These are phyloP conservation scores for Gavialis gangeticus DNA, from an alignment of 2,113 vertebrate species.

Conservation along the genomic window DNA sequence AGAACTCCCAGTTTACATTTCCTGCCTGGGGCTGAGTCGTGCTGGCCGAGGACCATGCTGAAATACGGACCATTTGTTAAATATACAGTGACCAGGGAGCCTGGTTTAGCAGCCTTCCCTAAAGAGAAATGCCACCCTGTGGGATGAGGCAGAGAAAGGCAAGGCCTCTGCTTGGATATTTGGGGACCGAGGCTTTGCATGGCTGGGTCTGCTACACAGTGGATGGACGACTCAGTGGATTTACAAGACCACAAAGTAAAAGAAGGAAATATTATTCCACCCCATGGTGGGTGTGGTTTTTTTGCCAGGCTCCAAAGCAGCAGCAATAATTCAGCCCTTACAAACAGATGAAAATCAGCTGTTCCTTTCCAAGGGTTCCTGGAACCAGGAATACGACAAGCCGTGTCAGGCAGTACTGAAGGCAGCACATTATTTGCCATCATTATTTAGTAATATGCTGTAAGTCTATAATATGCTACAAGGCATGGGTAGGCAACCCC, in stretches of 20 bases:
- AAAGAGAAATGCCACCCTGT: neutral
- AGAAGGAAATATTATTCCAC: slow-evolving; percentile 63
- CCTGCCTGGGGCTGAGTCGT: neutral
- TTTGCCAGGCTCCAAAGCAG: slow-evolving; percentile 54
- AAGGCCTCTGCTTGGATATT: neutral
- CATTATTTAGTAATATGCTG: slow-evolving; percentile 19
- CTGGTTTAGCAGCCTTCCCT: neutral
- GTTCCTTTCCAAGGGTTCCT: slow-evolving; percentile 24
- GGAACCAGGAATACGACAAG: slow-evolving; percentile 19
- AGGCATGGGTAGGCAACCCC: too few relatives aligned
- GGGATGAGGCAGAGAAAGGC: neutral
- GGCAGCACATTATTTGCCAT: slow-evolving; percentile 41
- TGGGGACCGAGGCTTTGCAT: neutral
- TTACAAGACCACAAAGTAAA: slow-evolving; percentile 60
- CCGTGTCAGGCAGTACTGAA: slow-evolving; percentile 54
- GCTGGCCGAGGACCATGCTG: slow-evolving; percentile 3
- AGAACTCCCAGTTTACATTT: neutral
- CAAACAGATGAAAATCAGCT: neutral
- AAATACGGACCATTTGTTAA: neutral
- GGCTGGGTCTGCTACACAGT: neutral
- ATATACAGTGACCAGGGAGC: neutral
- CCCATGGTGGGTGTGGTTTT: slow-evolving; percentile 36
- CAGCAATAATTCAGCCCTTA: slow-evolving; percentile 55
- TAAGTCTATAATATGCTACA: too few relatives aligned
- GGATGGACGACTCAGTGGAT: slow-evolving; percentile 48